Conservation (phyloP, 2,797 vertebrate species). For the Pristis pectinata region DNA sequence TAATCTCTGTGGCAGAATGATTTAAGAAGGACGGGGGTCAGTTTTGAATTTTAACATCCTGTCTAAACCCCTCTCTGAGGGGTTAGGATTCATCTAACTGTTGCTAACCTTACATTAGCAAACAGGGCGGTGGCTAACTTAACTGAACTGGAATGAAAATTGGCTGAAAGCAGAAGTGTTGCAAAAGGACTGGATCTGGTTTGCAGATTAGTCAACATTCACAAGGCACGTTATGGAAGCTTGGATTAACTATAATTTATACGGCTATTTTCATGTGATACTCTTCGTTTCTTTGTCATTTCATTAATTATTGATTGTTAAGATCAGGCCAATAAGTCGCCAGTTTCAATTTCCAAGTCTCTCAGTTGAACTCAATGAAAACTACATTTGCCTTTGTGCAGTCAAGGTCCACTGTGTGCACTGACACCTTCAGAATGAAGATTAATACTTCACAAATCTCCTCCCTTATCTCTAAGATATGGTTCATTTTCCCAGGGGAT, state of each 20-base stretch:
- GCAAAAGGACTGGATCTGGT: neutral
- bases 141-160: neutral
- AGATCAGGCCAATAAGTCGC: neutral
- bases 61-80: neutral
- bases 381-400: neutral
- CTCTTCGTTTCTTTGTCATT: neutral
- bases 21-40: neutral
- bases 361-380: neutral
- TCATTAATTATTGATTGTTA: neutral
- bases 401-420: neutral
- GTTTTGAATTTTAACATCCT: neutral
- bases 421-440: neutral
- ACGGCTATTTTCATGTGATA: neutral
- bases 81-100: neutral
- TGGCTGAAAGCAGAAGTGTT: neutral
- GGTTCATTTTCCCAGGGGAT: neutral
- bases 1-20: neutral
- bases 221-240: neutral
- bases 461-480: neutral
- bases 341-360: neutral
- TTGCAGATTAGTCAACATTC: neutral
- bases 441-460: conserved; percentile 1
- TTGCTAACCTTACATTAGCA: neutral
- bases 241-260: neutral
- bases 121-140: neutral